Base-by-base conservation (phyloP, 2,888 invertebrate genomes). In the Lottia scabra region DNA sequence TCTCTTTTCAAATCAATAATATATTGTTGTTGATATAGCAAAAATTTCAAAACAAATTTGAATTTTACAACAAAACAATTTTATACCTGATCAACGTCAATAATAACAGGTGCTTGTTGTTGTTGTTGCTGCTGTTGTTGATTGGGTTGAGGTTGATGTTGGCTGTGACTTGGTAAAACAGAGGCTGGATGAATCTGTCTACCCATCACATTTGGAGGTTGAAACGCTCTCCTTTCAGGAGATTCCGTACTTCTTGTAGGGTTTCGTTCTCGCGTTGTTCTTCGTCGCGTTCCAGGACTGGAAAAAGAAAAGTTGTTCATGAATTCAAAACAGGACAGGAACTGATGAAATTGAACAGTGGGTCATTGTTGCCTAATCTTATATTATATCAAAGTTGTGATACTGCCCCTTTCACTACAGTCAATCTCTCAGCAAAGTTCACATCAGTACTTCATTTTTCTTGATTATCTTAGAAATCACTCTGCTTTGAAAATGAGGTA, bases 161-260 rank as follows among this genome's bases (percentile, higher is more conserved):
- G 90, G 68, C 89, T 85, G 67, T 91, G 89, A 77, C 90, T 87
- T 81, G 87, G 90, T 75, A 84, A 81, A 68, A 90, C 90, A 78
- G 90, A 90, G 16, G 88, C 84, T 77, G 88, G 90, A 68, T 88
- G 87, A 75, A 87, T 87, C 63, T 85, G 83, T 65, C 80, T 74
- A 13, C 82, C 77, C 63, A 82, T 74, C 68, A 79, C 68, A 68
- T 73, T 72, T 30, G 85, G 85, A 6, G 86, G 87, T 76, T 87
- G 87, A 80, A 87, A 87, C 56, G 85, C 85, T n/a, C 87, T 80
- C 15, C 85, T 76, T 63, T 87, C 87, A 71, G 86, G 68, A 73
- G 79, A 80, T 56, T 85, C 85, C 26, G 78, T 78, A 26, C 77
- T 80, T 30, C 81, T 81, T 30, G 74, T 68, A 45, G 75, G 74